Conservation (phyloP, 2,113 vertebrate genomes). For the Vombatus ursinus region DNA sequence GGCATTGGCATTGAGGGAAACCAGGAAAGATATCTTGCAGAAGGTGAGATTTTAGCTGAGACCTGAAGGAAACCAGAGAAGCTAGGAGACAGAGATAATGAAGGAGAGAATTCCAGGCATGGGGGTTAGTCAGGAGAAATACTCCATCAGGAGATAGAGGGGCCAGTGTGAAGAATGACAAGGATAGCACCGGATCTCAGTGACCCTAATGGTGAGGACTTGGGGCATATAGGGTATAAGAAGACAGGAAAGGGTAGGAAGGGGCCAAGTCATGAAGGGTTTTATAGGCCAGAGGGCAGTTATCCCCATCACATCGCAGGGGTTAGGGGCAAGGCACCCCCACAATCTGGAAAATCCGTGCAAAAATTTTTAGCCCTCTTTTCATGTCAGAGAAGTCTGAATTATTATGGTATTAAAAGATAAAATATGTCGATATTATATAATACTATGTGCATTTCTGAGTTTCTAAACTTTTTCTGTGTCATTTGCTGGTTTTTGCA, state of each 20-base stretch:
- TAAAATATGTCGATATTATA: no score
- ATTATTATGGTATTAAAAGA: no score
- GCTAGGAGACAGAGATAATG: background rate
- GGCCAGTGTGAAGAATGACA: background rate
- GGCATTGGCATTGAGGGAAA: background rate
- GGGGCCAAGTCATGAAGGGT: background rate
- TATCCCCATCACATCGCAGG: no score
- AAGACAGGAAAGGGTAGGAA: background rate
- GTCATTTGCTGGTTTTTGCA: no score
- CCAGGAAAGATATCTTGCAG: background rate
- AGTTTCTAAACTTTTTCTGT: no score
- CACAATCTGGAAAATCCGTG: no score
- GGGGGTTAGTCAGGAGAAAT: background rate
- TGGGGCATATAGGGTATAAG: background rate
- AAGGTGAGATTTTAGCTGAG: background rate
- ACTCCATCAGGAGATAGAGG: background rate
- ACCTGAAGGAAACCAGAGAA: background rate
- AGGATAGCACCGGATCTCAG: background rate
- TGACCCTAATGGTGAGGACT: background rate
- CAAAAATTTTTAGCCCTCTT: no score
- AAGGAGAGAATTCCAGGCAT: background rate
- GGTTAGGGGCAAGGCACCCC: no score
- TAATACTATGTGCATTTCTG: no score
- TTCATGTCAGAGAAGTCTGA: no score
- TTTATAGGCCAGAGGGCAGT: background rate